Percentiles rank a stretch among this genome's conserved stretches.
phyloP scores from a whole-genome alignment of 2,888 invertebrate genomes.

The Apamea epomidion region DNA sequence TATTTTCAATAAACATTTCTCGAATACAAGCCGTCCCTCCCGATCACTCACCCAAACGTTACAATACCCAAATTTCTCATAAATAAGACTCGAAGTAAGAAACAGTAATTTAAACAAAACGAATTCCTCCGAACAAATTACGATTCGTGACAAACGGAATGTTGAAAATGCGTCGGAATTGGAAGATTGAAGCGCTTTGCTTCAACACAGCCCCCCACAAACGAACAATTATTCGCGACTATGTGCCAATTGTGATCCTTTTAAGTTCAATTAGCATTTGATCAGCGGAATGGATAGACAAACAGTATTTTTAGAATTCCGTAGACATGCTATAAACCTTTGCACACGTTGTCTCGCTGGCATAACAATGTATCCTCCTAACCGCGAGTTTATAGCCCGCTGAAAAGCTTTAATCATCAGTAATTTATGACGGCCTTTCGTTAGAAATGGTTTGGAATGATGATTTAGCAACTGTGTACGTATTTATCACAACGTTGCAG shows the following conservation, averaged over 20 bases:
- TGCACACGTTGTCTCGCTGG: background rate
- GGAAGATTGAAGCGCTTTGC: slow-evolving; percentile 48
- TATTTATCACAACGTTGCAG: background rate
- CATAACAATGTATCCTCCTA: background rate
- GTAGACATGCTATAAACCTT: slow-evolving; percentile 5
- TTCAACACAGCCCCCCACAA: slow-evolving; percentile 26
- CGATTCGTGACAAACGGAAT: slow-evolving; percentile 38
- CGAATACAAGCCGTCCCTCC: background rate
- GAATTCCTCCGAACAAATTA: slow-evolving; percentile 45
- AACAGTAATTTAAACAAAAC: slow-evolving; percentile 30
- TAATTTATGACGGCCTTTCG: background rate
- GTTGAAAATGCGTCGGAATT: slow-evolving; percentile 37
- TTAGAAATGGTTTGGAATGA: background rate
- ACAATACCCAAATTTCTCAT: slow-evolving; percentile 22
- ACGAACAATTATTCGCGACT: slow-evolving; percentile 54
- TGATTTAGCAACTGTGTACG: background rate
- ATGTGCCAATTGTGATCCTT: slow-evolving; percentile 76
- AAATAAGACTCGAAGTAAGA: slow-evolving; percentile 27
- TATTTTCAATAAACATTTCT: slow-evolving; percentile 3
- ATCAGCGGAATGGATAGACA: slow-evolving; percentile 69
- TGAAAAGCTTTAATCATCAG: too few relatives aligned
- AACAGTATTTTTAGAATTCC: slow-evolving; percentile 69
- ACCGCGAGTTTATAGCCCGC: background rate
- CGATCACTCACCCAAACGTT: slow-evolving; percentile 12
- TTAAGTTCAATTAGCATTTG: slow-evolving; percentile 75